These are phyloP conservation scores for Rhyacophila evoluta DNA, from an alignment of 2,888 invertebrate species.

Conservation along the genomic window DNA sequence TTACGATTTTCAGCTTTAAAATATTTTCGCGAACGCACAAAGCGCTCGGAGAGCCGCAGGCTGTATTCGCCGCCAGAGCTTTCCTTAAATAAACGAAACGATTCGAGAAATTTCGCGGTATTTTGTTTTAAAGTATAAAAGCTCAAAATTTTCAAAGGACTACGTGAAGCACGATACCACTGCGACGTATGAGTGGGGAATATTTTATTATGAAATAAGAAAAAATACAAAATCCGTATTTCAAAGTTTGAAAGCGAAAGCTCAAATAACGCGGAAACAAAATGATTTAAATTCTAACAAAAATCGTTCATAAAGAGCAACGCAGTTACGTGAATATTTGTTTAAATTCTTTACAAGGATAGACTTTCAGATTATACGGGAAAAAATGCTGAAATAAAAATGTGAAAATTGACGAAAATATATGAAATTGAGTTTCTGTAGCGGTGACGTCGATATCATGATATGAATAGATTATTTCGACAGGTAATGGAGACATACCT, in stretches of 20 bases:
- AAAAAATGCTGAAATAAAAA: too few relatives aligned
- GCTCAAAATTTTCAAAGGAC: conserved; percentile 10
- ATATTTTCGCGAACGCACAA: conserved; percentile 4
- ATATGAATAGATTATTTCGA: too few relatives aligned
- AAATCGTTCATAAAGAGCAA: not conserved
- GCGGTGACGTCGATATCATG: too few relatives aligned
- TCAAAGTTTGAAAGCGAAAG: not conserved
- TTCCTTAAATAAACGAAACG: conserved; percentile 14
- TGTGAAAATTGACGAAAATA: too few relatives aligned
- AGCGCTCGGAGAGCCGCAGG: not conserved
- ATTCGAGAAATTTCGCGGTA: conserved; percentile 4
- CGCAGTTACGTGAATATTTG: too few relatives aligned
- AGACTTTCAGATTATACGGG: too few relatives aligned
- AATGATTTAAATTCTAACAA: not conserved
- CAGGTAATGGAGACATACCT: too few relatives aligned
- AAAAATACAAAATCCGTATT: not conserved
- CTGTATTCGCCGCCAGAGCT: not conserved
- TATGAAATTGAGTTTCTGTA: too few relatives aligned
- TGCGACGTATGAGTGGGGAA: not conserved
- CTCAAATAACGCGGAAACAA: not conserved
- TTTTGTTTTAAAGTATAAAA: not conserved
- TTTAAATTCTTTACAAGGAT: too few relatives aligned
- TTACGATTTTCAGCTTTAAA: not conserved
- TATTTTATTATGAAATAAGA: too few relatives aligned
- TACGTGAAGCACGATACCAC: not conserved